These are phyloP conservation scores for Trochalopteron elliotii DNA, from an alignment of 2,113 vertebrate genomes.

Conservation along the genomic window DNA sequence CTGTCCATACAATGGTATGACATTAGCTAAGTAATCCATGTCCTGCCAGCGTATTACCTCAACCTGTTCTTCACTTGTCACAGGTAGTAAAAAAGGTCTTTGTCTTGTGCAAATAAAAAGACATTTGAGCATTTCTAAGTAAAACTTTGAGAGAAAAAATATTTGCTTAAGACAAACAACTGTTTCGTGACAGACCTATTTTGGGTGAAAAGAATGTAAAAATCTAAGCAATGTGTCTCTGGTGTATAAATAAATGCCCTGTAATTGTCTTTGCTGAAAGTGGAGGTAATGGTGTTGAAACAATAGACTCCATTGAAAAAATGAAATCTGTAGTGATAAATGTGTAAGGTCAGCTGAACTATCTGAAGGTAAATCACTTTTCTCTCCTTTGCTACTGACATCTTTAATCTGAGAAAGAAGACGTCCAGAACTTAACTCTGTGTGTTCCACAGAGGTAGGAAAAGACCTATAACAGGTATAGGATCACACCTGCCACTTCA, in stretches of 20 bases:
- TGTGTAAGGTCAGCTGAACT: conserved; percentile 55
- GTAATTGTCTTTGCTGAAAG: conserved; percentile 44
- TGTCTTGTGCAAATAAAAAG: conserved; percentile 45
- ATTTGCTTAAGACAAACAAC: conserved; percentile 61
- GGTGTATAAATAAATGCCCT: conserved; percentile 45
- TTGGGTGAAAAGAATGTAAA: conserved; percentile 42
- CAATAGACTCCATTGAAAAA: conserved; percentile 53
- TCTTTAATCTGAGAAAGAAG: conserved; percentile 11
- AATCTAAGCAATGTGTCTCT: conserved; percentile 40
- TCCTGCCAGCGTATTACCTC: neutral
- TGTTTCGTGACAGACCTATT: conserved; percentile 18
- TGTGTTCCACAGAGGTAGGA: neutral
- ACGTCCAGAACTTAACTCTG: conserved; percentile 11
- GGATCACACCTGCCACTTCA: neutral
- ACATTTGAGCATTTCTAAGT: conserved; percentile 36
- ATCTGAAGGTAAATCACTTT: conserved; percentile 38
- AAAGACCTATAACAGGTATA: neutral
- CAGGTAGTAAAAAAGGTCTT: conserved; percentile 14
- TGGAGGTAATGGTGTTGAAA: conserved; percentile 53
- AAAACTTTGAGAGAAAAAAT: conserved; percentile 22
- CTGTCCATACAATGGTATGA: neutral
- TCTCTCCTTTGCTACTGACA: conserved; percentile 33
- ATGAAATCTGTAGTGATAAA: conserved; percentile 55
- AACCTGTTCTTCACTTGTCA: conserved; percentile 1
- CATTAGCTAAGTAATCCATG: conserved; percentile 5